phyloP scores from a whole-genome alignment of 2,797 vertebrate genomes.

The Catostomus latipinnis region DNA sequence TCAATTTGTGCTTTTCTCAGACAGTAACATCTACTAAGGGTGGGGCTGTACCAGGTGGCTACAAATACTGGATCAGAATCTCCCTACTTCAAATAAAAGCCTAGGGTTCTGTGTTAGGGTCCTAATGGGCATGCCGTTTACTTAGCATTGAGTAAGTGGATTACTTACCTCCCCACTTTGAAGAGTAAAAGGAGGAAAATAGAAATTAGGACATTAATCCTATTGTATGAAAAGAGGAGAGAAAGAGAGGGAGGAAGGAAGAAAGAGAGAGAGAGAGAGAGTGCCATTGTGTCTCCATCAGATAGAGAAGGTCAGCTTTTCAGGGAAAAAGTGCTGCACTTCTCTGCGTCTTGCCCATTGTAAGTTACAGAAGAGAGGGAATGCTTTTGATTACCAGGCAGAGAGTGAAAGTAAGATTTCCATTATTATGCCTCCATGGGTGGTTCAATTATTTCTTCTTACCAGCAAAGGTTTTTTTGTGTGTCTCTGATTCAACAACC shows the following conservation, averaged over 20 bases:
- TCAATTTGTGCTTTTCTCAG: neutral
- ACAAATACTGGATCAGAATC: neutral
- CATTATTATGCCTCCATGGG: constrained; percentile 34
- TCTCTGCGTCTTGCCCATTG: constrained; percentile 5
- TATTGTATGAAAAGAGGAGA: constrained; percentile 66
- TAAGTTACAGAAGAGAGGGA: constrained; percentile 29
- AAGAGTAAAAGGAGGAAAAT: constrained; percentile 66
- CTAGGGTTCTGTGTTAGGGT: constrained; percentile 24
- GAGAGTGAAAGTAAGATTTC: constrained; percentile 18
- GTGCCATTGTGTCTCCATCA: constrained; percentile 54
- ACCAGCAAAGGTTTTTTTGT: constrained; percentile 9
- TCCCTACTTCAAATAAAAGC: constrained; percentile 35
- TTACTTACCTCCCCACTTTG: constrained; percentile 72
- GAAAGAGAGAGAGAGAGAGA: constrained; percentile 19
- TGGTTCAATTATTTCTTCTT: constrained; percentile 24
- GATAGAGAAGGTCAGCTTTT: constrained; percentile 52
- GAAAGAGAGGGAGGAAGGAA: constrained; percentile 18
- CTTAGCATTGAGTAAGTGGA: constrained; percentile 66
- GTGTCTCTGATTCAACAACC: neutral
- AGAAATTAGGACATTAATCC: constrained; percentile 76
- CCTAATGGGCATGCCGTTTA: constrained; percentile 33
- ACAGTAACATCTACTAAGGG: neutral
- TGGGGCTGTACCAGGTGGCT: constrained; percentile 1
- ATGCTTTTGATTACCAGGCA: neutral
- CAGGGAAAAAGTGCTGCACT: constrained; percentile 32